Evolutionary conservation across 1,140 invertebrate genomes (phyloP).

Genomic region (Eubasilissa regina): DNA sequence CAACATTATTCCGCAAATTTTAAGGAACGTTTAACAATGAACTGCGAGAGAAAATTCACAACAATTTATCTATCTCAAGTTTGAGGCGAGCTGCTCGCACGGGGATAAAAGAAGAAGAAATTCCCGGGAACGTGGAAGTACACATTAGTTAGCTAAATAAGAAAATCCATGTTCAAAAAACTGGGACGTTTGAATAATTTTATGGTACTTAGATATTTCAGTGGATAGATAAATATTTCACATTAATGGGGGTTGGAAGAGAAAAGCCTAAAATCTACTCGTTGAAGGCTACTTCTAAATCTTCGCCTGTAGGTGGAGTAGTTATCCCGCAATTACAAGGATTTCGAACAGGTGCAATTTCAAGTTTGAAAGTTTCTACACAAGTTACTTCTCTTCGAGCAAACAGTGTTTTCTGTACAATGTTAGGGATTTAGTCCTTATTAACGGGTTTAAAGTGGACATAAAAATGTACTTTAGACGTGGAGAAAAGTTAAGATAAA

Average conservation of each 20-base stretch:
- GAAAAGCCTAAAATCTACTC: background rate
- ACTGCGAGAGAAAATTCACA: background rate
- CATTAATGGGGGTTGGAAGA: background rate
- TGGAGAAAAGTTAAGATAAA: too few species aligned
- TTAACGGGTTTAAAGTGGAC: too few species aligned
- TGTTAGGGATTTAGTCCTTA: too few species aligned
- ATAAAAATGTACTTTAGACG: too few species aligned
- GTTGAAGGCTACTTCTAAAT: background rate
- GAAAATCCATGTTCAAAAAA: background rate
- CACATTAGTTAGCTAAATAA: background rate
- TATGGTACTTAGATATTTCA: conserved; percentile 20
- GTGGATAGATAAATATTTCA: conserved; percentile 20
- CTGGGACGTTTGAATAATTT: conserved; percentile 25
- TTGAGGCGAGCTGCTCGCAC: too few species aligned
- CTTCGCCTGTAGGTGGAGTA: background rate
- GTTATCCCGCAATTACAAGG: conserved; percentile 29
- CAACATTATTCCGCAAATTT: background rate
- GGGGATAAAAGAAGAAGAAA: background rate
- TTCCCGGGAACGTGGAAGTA: background rate
- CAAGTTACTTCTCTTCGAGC: too few species aligned
- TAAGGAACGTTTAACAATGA: background rate
- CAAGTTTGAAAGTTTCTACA: too few species aligned
- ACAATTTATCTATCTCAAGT: conserved; percentile 29
- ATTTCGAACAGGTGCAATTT: conserved; percentile 9
- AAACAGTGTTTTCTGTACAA: too few species aligned